Percentiles rank a stretch among this genome's conserved stretches.
These are phyloP conservation scores for Phyllotreta striolata DNA, from an alignment of 2,888 invertebrate species.

Conservation along the genomic window DNA sequence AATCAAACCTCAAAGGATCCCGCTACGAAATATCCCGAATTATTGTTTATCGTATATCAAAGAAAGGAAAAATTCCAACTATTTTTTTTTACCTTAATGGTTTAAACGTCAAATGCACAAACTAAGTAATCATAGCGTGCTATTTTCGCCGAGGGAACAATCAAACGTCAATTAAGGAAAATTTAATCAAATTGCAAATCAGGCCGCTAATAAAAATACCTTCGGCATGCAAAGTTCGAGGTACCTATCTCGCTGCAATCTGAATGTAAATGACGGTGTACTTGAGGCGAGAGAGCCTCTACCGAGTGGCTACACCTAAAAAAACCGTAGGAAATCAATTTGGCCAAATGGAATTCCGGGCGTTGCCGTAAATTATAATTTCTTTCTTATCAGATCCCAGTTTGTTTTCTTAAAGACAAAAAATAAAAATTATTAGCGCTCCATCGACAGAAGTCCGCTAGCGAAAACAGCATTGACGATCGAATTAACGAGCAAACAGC, in stretches of 20 bases:
- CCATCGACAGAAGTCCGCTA: too few relatives aligned
- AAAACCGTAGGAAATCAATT: slow-evolving; percentile 21
- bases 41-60: too few relatives aligned
- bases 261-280: slow-evolving; percentile 38
- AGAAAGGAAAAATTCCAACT: neutral
- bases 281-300: slow-evolving; percentile 15
- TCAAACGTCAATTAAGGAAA: slow-evolving; percentile 43
- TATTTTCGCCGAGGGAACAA: slow-evolving; percentile 33
- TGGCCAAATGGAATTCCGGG: slow-evolving; percentile 1
- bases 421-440: too few relatives aligned
- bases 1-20: too few relatives aligned
- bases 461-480: too few relatives aligned
- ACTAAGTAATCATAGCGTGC: neutral
- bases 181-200: slow-evolving; percentile 46
- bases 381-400: neutral
- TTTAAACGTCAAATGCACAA: neutral
- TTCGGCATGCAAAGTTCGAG: slow-evolving; percentile 37
- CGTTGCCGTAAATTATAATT: slow-evolving; percentile 12
- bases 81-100: neutral
- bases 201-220: slow-evolving; percentile 42
- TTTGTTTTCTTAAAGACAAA: too few relatives aligned
- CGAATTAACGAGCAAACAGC: too few relatives aligned
- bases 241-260: slow-evolving; percentile 41
- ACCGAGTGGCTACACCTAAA: neutral
- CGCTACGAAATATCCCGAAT: too few relatives aligned